A percentile compares a stretch with the other conserved stretches of the same genome.
Evolutionary conservation across 1,140 invertebrate genomes (phyloP).

Genomic region (Ceratina australensis): DNA sequence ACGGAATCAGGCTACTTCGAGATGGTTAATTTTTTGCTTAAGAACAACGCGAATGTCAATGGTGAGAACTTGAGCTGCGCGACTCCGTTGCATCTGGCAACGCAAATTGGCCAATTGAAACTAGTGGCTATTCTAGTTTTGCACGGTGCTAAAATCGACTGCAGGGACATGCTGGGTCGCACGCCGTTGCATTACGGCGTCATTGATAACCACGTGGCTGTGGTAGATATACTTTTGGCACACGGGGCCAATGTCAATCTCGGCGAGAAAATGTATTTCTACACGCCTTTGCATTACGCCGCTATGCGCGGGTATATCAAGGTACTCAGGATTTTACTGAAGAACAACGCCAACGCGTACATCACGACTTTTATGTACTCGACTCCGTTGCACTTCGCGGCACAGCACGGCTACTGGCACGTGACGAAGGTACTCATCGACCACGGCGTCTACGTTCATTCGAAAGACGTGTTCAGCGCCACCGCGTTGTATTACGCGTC

Average conservation of each 20-base stretch:
- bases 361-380: not conserved
- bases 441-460: slow-evolving; percentile 66
- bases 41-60: slow-evolving; percentile 35
- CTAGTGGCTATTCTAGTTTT: slow-evolving; percentile 86
- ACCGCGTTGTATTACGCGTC: slow-evolving; percentile 40
- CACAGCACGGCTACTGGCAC: slow-evolving; percentile 28
- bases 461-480: slow-evolving; percentile 75
- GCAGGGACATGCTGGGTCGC: slow-evolving; percentile 4
- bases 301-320: slow-evolving; percentile 24
- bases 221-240: slow-evolving; percentile 35
- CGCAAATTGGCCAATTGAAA: slow-evolving; percentile 81
- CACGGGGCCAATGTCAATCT: slow-evolving; percentile 70
- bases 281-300: slow-evolving; percentile 74
- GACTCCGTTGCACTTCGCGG: slow-evolving; percentile 39
- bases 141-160: slow-evolving; percentile 83
- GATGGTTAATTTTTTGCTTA: slow-evolving; percentile 43
- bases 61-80: not conserved
- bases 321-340: slow-evolving; percentile 40
- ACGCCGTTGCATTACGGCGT: slow-evolving; percentile 43
- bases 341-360: slow-evolving; percentile 80
- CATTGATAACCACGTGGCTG: slow-evolving; percentile 28
- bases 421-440: slow-evolving; percentile 36
- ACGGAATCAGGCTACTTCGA: slow-evolving; percentile 81
- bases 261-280: slow-evolving; percentile 83
- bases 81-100: slow-evolving; percentile 47